Evolutionary conservation across 2,888 invertebrate species (phyloP).

Genomic region (Bursaphelenchus okinawaensis): DNA sequence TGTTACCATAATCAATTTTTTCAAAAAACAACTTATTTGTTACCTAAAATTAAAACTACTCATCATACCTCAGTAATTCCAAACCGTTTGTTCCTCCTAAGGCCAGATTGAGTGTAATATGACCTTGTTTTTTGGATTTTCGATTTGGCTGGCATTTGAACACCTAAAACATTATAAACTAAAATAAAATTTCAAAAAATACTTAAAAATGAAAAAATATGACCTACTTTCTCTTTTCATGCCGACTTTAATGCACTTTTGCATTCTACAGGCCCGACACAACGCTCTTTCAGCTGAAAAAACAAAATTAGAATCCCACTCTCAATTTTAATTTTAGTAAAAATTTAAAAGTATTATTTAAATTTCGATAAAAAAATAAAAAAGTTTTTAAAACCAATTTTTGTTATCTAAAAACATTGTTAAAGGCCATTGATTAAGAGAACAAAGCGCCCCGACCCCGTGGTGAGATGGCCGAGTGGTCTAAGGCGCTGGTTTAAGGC

Average conservation of each 20-base stretch:
- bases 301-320: not conserved
- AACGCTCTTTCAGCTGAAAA: slow-evolving; percentile 46
- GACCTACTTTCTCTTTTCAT: slow-evolving; percentile 39
- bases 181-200: not conserved
- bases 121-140: slow-evolving; percentile 32
- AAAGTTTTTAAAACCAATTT: too few relatives aligned
- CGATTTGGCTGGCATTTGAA: slow-evolving; percentile 23
- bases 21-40: too few relatives aligned
- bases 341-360: too few relatives aligned
- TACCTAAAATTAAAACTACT: too few relatives aligned
- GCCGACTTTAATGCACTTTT: slow-evolving; percentile 42
- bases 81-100: slow-evolving; percentile 49
- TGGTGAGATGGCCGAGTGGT: slow-evolving; percentile 71
- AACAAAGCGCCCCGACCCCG: too few relatives aligned
- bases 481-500: slow-evolving; percentile 85
- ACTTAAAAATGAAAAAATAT: not conserved
- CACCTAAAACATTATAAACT: slow-evolving; percentile 17
- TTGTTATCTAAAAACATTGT: too few relatives aligned
- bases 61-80: slow-evolving; percentile 15
- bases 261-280: slow-evolving; percentile 46
- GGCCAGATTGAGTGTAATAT: slow-evolving; percentile 49
- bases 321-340: too few relatives aligned
- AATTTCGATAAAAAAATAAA: not conserved
- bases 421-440: too few relatives aligned
- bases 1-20: too few relatives aligned